Evolutionary conservation across 2,888 invertebrate genomes (phyloP), one percentile per base, ranked within the genome.

Genomic region (Phortica magna): DNA sequence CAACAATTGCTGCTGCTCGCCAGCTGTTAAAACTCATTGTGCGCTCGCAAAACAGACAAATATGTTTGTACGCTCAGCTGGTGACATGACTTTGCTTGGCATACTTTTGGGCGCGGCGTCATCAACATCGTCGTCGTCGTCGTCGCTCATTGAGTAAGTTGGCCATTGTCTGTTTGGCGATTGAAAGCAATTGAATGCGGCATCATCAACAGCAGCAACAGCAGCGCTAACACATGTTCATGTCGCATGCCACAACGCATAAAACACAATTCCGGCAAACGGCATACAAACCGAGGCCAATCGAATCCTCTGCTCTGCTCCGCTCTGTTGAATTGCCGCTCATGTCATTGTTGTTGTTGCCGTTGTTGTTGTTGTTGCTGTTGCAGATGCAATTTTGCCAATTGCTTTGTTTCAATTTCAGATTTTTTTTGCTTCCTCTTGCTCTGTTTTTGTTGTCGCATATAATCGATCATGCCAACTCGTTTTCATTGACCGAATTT

Each of bases 11-110:
- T 10, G 7, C 14, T 41, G 10, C 65, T 14, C 65, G 39, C 10
- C 65, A 65, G 17, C 65, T n/a, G 65, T 17, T 65, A 14, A 65
- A 61, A 65, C 65, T 39, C 65, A 65, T 68, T 42, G 43, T 43
- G n/a, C 43, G 67, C 41, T 9, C n/a, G 17, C n/a, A 42, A 17
- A 42, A 67, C 42, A 67, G 17, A 19, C 17, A 48, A 4, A 22
- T 73, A 75, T 77, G 31, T 57, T 14, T 55, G 42, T 42, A 41
- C 19, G 67, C 67, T 48, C 68, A 70, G 68, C 68, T 70, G 68
- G 68, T 70, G 68, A 48, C 68, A 70, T 70, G 19, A 41, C 68
- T 48, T 43, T 14, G 68, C 48, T 19, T 70, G 68, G 68, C 68
- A 70, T 70, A 70, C 68, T 70, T 70, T 70, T 12, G 2, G 68